phyloP scores from a whole-genome alignment of 2,113 vertebrate species.

The Guaruba guarouba region DNA sequence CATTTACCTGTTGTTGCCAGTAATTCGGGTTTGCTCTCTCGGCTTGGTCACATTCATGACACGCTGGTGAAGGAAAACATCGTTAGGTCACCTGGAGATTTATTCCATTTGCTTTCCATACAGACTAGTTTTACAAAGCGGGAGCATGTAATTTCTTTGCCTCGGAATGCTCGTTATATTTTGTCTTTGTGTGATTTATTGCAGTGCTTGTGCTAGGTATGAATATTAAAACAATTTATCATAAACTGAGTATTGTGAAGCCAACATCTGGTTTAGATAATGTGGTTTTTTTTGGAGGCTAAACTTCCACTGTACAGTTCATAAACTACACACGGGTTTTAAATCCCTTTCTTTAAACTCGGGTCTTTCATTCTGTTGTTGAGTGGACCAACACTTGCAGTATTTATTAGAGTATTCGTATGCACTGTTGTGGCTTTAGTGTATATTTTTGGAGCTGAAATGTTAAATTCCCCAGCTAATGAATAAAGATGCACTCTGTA shows the following conservation, averaged over 20 bases:
- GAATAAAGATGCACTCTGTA: background rate
- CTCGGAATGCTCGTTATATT: slow-evolving; percentile 1
- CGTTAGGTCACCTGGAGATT: background rate
- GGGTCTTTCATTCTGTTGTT: background rate
- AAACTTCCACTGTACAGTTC: slow-evolving; percentile 45
- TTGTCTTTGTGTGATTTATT: slow-evolving; percentile 50
- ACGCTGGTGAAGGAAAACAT: background rate
- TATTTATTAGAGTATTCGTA: background rate
- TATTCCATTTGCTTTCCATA: slow-evolving; percentile 13
- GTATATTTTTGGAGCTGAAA: background rate
- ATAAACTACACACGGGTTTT: slow-evolving; percentile 37
- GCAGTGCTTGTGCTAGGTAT: slow-evolving; percentile 18
- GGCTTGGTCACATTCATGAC: background rate
- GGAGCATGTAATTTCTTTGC: background rate
- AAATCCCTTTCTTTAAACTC: slow-evolving; percentile 1
- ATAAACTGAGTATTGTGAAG: slow-evolving; percentile 36
- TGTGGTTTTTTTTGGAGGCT: background rate
- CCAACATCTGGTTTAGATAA: slow-evolving; percentile 71
- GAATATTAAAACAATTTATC: slow-evolving; percentile 65
- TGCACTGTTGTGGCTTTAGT: background rate
- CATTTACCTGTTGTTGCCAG: background rate
- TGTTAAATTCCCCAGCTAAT: background rate
- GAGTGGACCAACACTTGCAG: background rate
- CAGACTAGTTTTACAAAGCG: background rate
- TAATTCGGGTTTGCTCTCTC: background rate